Evolutionary conservation across 2,888 invertebrate genomes (phyloP).

Genomic region (Fragum whitleyi): DNA sequence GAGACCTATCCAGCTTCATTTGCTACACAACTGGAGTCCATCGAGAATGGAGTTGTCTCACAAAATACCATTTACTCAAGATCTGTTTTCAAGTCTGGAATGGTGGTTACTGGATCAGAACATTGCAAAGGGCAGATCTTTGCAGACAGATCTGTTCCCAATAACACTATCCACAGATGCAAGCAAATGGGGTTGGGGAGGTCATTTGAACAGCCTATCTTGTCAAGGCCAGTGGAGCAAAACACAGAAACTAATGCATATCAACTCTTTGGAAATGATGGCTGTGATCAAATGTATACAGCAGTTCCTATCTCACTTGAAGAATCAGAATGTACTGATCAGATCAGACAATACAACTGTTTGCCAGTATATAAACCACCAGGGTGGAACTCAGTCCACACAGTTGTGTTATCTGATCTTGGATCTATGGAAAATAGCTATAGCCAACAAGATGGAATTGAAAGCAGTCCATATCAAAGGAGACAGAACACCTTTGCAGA

Average conservation of each 20-base stretch:
- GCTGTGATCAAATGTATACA: constrained; percentile 31
- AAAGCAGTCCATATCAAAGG: constrained; percentile 54
- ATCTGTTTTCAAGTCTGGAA: constrained; percentile 1
- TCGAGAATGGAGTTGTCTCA: constrained; percentile 24
- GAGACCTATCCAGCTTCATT: constrained; percentile 53
- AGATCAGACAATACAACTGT: constrained; percentile 46
- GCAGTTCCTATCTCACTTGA: constrained; percentile 30
- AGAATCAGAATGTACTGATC: constrained; percentile 37
- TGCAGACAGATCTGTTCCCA: neutral
- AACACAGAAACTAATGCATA: constrained; percentile 48
- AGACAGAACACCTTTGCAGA: constrained; percentile 53
- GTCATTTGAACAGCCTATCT: no score
- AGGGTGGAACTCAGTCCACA: constrained; percentile 39
- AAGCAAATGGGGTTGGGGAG: no score
- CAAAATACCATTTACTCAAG: constrained; percentile 13
- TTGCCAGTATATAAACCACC: constrained; percentile 43
- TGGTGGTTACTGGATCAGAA: constrained; percentile 44
- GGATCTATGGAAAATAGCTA: constrained; percentile 43
- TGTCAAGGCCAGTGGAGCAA: no score
- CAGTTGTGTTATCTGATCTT: constrained; percentile 38
- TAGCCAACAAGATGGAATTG: constrained; percentile 45
- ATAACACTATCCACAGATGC: no score
- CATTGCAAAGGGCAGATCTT: constrained; percentile 41
- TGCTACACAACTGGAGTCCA: constrained; percentile 41
- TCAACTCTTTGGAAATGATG: constrained; percentile 50